A percentile compares a stretch with the other conserved stretches of the same genome.
phyloP scores from a whole-genome alignment of 2,113 vertebrate genomes.

The Crotalus tigris region DNA sequence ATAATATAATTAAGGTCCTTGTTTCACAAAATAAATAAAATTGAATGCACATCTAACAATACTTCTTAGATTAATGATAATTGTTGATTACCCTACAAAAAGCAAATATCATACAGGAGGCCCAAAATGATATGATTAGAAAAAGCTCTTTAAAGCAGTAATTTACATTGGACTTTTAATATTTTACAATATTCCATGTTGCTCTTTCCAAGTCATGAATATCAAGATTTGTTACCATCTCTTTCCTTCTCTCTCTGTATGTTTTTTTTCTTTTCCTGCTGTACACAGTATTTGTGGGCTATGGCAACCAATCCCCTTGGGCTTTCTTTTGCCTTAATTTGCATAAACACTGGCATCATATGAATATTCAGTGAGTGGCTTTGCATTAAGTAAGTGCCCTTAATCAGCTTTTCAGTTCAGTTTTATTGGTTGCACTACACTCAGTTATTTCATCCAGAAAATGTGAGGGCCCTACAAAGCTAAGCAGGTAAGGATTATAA shows the following conservation, averaged over 20 bases:
- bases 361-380: constrained; percentile 93
- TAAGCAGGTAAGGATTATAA: constrained; percentile 80
- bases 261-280: constrained; percentile 48
- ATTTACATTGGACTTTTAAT: constrained; percentile 56
- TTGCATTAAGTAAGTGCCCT: constrained; percentile 83
- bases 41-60: constrained; percentile 47
- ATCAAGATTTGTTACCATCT: constrained; percentile 62
- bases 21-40: constrained; percentile 54
- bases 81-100: constrained; percentile 48
- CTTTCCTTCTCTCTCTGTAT: constrained; percentile 10
- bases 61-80: constrained; percentile 46
- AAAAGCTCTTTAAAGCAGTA: constrained; percentile 54
- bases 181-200: constrained; percentile 52
- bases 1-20: constrained; percentile 41
- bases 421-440: constrained; percentile 80
- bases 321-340: constrained; percentile 81
- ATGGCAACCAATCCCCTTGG: constrained; percentile 71
- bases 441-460: constrained; percentile 81
- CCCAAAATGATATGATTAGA: constrained; percentile 59
- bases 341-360: constrained; percentile 94
- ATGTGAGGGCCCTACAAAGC: constrained; percentile 75
- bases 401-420: constrained; percentile 92
- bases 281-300: constrained; percentile 62
- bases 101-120: constrained; percentile 42
- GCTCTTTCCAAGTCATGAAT: constrained; percentile 55